Conservation (phyloP, 1,140 invertebrate genomes). For the Matsumurasca onukii region DNA sequence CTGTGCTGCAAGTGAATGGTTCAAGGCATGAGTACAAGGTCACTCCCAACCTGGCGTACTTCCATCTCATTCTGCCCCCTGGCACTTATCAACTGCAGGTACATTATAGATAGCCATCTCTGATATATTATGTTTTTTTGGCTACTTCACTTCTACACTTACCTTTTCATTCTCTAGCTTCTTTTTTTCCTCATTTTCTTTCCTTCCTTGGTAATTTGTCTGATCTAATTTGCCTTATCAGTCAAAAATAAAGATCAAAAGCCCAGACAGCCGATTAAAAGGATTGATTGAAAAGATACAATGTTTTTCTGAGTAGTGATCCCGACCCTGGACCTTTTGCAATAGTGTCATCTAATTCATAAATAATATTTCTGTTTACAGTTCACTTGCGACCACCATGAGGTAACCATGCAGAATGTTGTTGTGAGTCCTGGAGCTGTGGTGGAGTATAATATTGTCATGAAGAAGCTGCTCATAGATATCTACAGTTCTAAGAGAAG, state of each 20-base stretch:
- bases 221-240: too few species aligned
- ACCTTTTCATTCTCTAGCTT: too few species aligned
- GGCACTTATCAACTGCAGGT: constrained; percentile 60
- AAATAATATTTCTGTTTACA: constrained; percentile 18
- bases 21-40: constrained; percentile 59
- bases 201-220: too few species aligned
- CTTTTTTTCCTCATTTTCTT: too few species aligned
- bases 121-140: background rate
- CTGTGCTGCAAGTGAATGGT: constrained; percentile 63
- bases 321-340: too few species aligned
- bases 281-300: too few species aligned
- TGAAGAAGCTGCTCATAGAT: constrained; percentile 33
- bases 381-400: constrained; percentile 31
- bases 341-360: too few species aligned
- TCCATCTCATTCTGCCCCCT: constrained; percentile 64
- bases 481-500: constrained; percentile 22
- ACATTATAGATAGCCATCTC: background rate
- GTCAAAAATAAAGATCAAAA: too few species aligned
- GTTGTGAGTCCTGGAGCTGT: constrained; percentile 43
- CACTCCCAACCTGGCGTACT: constrained; percentile 64
- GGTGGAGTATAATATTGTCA: constrained; percentile 44
- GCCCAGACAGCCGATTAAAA: too few species aligned
- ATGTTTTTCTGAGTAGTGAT: too few species aligned
- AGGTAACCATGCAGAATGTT: constrained; percentile 18
- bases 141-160: background rate